Base-by-base conservation (phyloP, 2,888 invertebrate species). In the Drosophila paranaensis region DNA sequence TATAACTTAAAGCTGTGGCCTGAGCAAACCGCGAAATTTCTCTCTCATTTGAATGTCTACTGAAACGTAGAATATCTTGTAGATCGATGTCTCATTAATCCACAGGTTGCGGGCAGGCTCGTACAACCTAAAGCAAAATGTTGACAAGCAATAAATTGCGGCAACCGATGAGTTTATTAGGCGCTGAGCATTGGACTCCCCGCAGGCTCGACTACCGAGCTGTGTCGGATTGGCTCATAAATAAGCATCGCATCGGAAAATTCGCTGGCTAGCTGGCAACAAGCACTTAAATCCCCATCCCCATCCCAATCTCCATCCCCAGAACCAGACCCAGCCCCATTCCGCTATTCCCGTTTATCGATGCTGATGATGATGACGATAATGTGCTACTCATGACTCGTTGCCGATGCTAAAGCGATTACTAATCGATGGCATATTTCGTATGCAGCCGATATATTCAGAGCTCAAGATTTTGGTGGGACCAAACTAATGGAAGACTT, bases 121-220 rank as follows among this genome's bases (percentile, higher is more conserved):
- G 45, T 42, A 37, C n/a, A 55, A 30, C 30, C 53, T 10, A 25
- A 56, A 50, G 63, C 72, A 35, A 61, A 73, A 75, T 63, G 60
- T 65, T 65, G 76, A 45, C 80, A 82, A 63, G 69, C 74, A 66
- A 81, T 78, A 69, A 71, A 71, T 66, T 50, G 78, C 60, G 48
- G 60, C 62, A 55, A 60, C 33, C 72, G 79, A 89, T 78, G 85
- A 73, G 85, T 84, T 89, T 89, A 87, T 83, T 87, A 84, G 89
- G 71, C 87, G 68, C 6, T 43, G 37, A 3, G 16, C 37, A 42
- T 14, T 39, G 27, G 30, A 14, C 25, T 30, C 39, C 33, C 43
- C 57, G 39, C 45, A 11, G 13, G 8, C 11, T 30, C 3, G 14
- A 35, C 25, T 27, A 11, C 10, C 55, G 27, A 10, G 35, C 5